Evolutionary conservation across 1,140 invertebrate species (phyloP), one percentile per base, ranked within the genome.

Genomic region (Zaprionus lachaisei): DNA sequence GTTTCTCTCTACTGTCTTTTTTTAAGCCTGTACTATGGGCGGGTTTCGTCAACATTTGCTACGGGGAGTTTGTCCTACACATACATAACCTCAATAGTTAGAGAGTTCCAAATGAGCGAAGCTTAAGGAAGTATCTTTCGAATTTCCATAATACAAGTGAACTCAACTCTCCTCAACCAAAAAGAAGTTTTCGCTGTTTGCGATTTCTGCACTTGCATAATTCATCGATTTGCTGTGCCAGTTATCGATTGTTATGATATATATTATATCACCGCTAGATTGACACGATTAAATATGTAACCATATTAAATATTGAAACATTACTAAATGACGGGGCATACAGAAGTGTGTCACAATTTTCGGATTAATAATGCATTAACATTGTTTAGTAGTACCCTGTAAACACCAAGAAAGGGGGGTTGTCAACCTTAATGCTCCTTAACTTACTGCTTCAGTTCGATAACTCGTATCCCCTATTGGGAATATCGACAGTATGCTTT

Each of bases 211-310:
- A 41, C 49, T 51, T 61, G 31, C 54, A 71, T 62, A 62, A 78
- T 72, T 60, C 31, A 63, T 70, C 47, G 57, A 68, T 67, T 47
- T 49, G 57, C 38, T 61, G 72, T 57, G 47, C 67, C 24, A 70
- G 64, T 87, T 86, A 83, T 80, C 72, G 77, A 87, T 86, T 83
- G 65, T 62, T 51, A 26, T 71, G 63, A 58, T 74, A 86, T 79
- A 80, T 86, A 74, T 82, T 80, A 80, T 86, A 77, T 86, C 77
- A 75, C 44, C 80, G 38, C 47, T 38, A 58, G 73, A 72, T 84
- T 83, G 81, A 81, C 78, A 79, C 78, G 54, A 84, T 87, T 79
- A 84, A 87, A 79, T 87, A 86, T 81, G 81, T 79, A 79, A 77
- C 71, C 78, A 76, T 80, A 83, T 83, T 83, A 70, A 80, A 87